A percentile compares a stretch with the other conserved stretches of the same genome.
These are phyloP conservation scores for Sicus ferrugineus DNA, from an alignment of 2,888 invertebrate genomes.

Conservation along the genomic window DNA sequence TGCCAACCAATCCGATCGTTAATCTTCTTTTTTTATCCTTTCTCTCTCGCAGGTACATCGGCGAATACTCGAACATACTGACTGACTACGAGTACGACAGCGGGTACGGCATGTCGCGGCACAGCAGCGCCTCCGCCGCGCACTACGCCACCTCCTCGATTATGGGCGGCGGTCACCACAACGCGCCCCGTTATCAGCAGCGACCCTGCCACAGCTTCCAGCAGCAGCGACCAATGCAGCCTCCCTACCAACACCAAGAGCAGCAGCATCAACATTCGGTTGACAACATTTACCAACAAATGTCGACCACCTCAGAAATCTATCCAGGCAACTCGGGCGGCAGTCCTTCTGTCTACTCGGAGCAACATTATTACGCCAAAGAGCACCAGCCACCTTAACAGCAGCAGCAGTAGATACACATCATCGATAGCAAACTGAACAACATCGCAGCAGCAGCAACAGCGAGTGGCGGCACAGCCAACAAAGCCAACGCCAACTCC, in stretches of 20 bases:
- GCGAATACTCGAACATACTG: constrained; percentile 64
- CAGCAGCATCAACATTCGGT: constrained; percentile 62
- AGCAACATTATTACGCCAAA: constrained; percentile 72
- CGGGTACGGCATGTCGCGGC: constrained; percentile 61
- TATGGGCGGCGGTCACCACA: constrained; percentile 58
- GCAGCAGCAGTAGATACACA: too few relatives aligned
- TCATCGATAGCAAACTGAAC: constrained; percentile 64
- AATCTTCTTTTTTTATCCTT: constrained; percentile 40
- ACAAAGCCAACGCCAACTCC: too few relatives aligned
- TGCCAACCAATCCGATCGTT: too few relatives aligned
- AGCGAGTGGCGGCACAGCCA: constrained; percentile 42
- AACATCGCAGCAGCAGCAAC: constrained; percentile 50
- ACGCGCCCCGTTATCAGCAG: constrained; percentile 66
- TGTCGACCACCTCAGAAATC: constrained; percentile 58
- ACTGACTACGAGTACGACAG: constrained; percentile 65
- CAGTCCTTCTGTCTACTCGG: constrained; percentile 76
- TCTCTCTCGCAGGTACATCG: constrained; percentile 61
- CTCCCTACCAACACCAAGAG: too few relatives aligned
- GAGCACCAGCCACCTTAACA: too few relatives aligned
- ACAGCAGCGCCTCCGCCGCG: constrained; percentile 76
- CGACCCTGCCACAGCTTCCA: constrained; percentile 45
- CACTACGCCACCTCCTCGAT: constrained; percentile 90
- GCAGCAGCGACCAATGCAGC: too few relatives aligned
- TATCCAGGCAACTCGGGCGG: constrained; percentile 66
- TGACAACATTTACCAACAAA: constrained; percentile 60